phyloP scores from a whole-genome alignment of 2,113 vertebrate genomes.

The cattle (Bos taurus) region DNA sequence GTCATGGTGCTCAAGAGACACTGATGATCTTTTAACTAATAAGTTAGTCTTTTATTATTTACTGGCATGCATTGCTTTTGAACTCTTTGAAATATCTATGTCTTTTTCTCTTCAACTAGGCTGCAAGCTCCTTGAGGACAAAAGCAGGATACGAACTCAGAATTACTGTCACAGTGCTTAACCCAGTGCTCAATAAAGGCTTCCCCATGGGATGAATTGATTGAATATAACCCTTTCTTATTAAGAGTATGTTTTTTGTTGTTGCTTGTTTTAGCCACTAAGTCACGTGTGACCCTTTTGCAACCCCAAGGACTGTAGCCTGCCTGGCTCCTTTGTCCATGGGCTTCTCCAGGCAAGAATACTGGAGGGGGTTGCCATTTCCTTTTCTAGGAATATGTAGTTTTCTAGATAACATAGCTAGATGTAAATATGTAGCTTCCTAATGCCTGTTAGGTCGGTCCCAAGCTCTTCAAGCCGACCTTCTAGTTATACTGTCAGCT shows the following conservation, averaged over 20 bases:
- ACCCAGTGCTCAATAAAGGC: not conserved
- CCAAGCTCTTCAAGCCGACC: not conserved
- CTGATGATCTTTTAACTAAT: not conserved
- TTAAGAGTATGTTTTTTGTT: not conserved
- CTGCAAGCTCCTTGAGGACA: constrained; percentile 1
- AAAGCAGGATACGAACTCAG: constrained; percentile 13
- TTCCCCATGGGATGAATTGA: not conserved
- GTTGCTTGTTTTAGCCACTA: not conserved
- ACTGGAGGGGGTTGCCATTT: not conserved
- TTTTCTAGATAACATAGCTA: not conserved
- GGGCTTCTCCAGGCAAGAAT: not conserved
- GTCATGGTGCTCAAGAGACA: not conserved
- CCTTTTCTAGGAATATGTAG: not conserved
- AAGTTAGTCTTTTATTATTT: not conserved
- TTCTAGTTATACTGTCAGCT: not conserved
- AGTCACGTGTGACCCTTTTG: not conserved
- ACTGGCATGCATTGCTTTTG: not conserved
- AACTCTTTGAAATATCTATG: constrained; percentile 11
- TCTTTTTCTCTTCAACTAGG: not conserved
- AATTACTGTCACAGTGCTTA: not conserved
- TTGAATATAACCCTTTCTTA: not conserved
- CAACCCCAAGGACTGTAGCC: not conserved
- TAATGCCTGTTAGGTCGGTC: not conserved
- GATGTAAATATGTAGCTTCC: not conserved
- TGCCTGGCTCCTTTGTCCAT: not conserved